Conservation (phyloP, 2,113 vertebrate species). For the human region GRCh38 chr17:48153501-48154000, state of each 20-base stretch:
- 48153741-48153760: slow-evolving; percentile 45
- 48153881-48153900: slow-evolving; percentile 37
- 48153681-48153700: slow-evolving; percentile 70
- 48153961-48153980: slow-evolving; percentile 77
- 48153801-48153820: not conserved
- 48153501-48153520: slow-evolving; percentile 85
- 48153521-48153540: slow-evolving; percentile 68
- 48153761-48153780: slow-evolving; percentile 17
- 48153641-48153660: not conserved
- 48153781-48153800: slow-evolving; percentile 44
- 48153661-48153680: slow-evolving; percentile 77
- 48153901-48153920: not conserved
- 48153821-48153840: slow-evolving; percentile 61
- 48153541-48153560: slow-evolving; percentile 73
- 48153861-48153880: slow-evolving; percentile 81
- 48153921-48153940: slow-evolving; percentile 71
- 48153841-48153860: slow-evolving; percentile 85
- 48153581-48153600: slow-evolving; percentile 53
- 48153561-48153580: slow-evolving; percentile 66
- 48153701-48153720: slow-evolving; percentile 66
- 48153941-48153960: slow-evolving; percentile 73
- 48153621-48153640: slow-evolving; percentile 53
- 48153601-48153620: slow-evolving; percentile 67
- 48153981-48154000: slow-evolving; percentile 79
- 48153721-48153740: slow-evolving; percentile 58